phyloP scores from a whole-genome alignment of 2,113 vertebrate genomes.

The Polyodon spathula region DNA sequence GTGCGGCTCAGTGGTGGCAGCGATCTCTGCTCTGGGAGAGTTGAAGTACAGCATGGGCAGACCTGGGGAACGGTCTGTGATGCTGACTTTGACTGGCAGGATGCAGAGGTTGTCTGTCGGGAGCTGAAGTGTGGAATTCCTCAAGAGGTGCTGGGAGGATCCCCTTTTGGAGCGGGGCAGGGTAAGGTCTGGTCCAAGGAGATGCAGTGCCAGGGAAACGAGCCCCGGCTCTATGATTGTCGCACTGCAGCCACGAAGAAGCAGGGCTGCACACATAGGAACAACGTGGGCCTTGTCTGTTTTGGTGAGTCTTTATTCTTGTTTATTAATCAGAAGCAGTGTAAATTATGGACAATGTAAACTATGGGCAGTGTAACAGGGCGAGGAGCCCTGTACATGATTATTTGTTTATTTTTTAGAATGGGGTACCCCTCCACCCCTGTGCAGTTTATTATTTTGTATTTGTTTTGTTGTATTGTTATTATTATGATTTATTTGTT shows the following conservation, averaged over 20 bases:
- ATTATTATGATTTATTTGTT: no score
- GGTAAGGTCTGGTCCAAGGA: conserved; percentile 12
- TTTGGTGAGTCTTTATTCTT: no score
- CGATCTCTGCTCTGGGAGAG: conserved; percentile 14
- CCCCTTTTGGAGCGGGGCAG: not conserved
- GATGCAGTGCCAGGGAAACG: conserved; percentile 15
- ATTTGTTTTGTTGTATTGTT: no score
- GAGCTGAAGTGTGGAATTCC: not conserved
- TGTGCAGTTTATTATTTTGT: no score
- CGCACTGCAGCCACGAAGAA: conserved; percentile 4
- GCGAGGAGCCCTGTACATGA: no score
- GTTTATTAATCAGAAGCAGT: no score
- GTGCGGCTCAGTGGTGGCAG: no score
- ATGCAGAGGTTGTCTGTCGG: conserved; percentile 2
- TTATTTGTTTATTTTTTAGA: no score
- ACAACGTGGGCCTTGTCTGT: conserved; percentile 19
- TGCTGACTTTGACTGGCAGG: not conserved
- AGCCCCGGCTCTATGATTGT: conserved; percentile 4
- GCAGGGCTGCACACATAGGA: conserved; percentile 8
- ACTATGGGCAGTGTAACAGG: no score
- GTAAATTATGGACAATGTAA: no score
- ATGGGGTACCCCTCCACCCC: no score
- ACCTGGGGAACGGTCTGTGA: conserved; percentile 1
- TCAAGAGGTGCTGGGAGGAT: no score
- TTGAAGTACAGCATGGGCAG: conserved; percentile 6